A percentile compares a stretch with the other conserved stretches of the same genome.
These are phyloP conservation scores for Capromys pilorides DNA, from an alignment of 2,797 vertebrate species.

Conservation along the genomic window DNA sequence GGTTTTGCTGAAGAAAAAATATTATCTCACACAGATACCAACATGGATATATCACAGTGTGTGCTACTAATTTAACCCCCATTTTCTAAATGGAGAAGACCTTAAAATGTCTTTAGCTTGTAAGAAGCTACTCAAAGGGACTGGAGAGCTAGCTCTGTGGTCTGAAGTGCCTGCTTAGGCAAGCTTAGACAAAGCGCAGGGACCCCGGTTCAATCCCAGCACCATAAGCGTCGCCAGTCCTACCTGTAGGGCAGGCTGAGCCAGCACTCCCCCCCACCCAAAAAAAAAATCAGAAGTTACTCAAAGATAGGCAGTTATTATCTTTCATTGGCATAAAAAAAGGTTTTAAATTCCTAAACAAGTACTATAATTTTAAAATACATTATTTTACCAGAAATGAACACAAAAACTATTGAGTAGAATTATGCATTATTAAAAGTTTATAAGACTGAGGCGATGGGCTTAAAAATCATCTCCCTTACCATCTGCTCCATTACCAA, in stretches of 20 bases:
- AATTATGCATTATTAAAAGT: background rate
- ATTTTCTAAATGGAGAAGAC: slow-evolving; percentile 10
- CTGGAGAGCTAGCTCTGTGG: too few relatives aligned
- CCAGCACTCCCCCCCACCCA: too few relatives aligned
- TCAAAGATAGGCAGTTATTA: background rate
- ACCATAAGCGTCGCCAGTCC: too few relatives aligned
- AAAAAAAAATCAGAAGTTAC: slow-evolving; percentile 3
- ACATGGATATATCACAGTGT: background rate
- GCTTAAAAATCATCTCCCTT: slow-evolving; percentile 16
- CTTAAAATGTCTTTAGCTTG: background rate
- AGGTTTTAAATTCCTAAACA: slow-evolving; percentile 39
- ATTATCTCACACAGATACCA: background rate
- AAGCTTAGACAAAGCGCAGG: too few relatives aligned
- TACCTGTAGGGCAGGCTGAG: too few relatives aligned
- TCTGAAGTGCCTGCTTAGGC: too few relatives aligned
- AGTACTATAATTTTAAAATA: slow-evolving; percentile 7
- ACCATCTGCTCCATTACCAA: background rate
- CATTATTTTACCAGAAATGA: background rate
- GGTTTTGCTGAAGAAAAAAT: background rate
- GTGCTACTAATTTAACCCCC: background rate
- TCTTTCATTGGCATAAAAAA: background rate
- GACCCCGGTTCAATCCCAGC: too few relatives aligned
- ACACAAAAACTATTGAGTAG: background rate
- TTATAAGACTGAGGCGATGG: background rate
- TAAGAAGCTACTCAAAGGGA: background rate